A percentile compares a stretch with the other conserved stretches of the same genome.
These are phyloP conservation scores for Echinops telfairi DNA, from an alignment of 2,113 vertebrate species.

Conservation along the genomic window DNA sequence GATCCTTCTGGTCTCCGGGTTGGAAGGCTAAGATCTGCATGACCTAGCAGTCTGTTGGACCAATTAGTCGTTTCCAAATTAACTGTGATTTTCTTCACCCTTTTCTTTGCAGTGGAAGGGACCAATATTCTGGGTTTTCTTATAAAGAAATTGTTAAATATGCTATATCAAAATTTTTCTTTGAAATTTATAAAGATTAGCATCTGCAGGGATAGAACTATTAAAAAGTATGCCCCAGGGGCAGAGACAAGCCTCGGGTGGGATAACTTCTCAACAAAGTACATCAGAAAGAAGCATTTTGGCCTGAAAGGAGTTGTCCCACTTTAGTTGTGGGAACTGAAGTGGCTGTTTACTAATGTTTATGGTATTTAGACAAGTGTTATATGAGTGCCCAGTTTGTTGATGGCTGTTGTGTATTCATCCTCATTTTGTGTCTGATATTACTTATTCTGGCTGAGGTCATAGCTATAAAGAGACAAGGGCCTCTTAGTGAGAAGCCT, in stretches of 20 bases:
- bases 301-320: not conserved
- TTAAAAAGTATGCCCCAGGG: conserved; percentile 23
- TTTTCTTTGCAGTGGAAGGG: too few species aligned
- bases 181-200: conserved; percentile 61
- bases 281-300: conserved; percentile 44
- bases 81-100: too few species aligned
- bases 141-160: conserved; percentile 49
- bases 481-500: not conserved
- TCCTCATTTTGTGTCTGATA: conserved; percentile 50
- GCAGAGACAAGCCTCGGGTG: conserved; percentile 21
- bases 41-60: too few species aligned
- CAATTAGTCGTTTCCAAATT: too few species aligned
- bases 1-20: too few species aligned
- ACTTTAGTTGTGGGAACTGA: conserved; percentile 14
- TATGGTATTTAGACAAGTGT: conserved; percentile 51
- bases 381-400: conserved; percentile 19
- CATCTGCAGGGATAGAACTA: conserved; percentile 22
- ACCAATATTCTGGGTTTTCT: not conserved
- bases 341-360: conserved; percentile 46
- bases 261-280: conserved; percentile 47
- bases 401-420: conserved; percentile 34
- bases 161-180: conserved; percentile 45
- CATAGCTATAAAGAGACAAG: conserved; percentile 30
- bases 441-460: conserved; percentile 57
- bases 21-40: too few species aligned